Evolutionary conservation across 2,113 vertebrate genomes (phyloP), one percentile per base, ranked within the genome.

Genomic region (Geothlypis trichas): DNA sequence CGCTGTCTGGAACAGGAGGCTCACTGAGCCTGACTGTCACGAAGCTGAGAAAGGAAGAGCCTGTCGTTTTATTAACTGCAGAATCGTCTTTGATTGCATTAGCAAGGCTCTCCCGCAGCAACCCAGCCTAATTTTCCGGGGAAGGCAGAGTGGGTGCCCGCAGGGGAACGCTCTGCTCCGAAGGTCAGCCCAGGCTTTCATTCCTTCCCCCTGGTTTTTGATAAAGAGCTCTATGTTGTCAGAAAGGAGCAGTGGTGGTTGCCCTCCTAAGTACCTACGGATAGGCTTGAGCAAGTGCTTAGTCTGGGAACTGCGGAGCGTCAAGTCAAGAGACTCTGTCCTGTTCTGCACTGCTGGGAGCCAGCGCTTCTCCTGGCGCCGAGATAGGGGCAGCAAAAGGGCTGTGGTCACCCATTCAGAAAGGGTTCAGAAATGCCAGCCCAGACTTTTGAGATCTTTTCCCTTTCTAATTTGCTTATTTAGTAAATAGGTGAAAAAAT

Each of bases 1-100:
- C 13, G 26, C 59, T 93, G 90, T 81, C 91, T 97, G 93, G 89
- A 96, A 92, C 91, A 93, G 87, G 94, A 71, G 84, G 49, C 49
- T 11, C 3, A 66, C 54, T 54, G 74, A 95, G 89, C 62, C 91
- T 3, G 22, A 94, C 90, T 89, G 87, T 87, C 95, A 95, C 5
- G 3, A 95, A 84, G 89, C 86, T 87, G 44, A 65, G 89, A 74
- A 87, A 96, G 92, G 92, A 95, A 92, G 95, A 91, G 61, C 58
- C 73, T 79, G 89, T 57, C 5, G 0, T 84, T 96, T 94, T 81
- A 91, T 89, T 84, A 90, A 87, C 72, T 87, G 76, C 79, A 93
- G 79, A 93, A 61, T 8, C 0, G 1, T 66, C 26, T 77, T 71
- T 92, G 90, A 67, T 77, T 59, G 67, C 2, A 1, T 51, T 89